phyloP scores from a whole-genome alignment of 2,888 invertebrate genomes.

The Aphidius colemani region DNA sequence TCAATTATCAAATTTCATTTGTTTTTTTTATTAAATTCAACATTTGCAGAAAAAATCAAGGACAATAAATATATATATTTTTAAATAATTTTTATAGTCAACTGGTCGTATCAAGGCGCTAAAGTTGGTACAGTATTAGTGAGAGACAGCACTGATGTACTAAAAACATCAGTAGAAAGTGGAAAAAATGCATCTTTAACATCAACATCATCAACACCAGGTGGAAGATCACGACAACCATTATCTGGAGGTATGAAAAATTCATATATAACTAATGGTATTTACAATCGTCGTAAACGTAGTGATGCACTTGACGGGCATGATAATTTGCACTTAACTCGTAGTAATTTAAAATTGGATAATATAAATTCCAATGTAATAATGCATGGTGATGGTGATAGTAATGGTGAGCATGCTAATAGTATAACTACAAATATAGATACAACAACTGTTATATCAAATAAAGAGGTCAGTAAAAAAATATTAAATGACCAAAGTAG shows the following conservation, averaged over 20 bases:
- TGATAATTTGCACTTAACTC: slow-evolving; percentile 47
- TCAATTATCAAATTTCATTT: background rate
- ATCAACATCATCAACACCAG: slow-evolving; percentile 63
- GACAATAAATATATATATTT: slow-evolving; percentile 27
- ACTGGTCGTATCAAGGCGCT: slow-evolving; percentile 83
- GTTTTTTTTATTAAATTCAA: no score
- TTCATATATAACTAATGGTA: slow-evolving; percentile 22
- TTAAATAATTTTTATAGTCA: slow-evolving; percentile 64
- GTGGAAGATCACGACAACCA: slow-evolving; percentile 59
- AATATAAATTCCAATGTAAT: slow-evolving; percentile 26
- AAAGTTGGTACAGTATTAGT: slow-evolving; percentile 85
- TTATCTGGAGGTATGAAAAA: slow-evolving; percentile 61
- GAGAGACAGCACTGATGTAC: slow-evolving; percentile 72
- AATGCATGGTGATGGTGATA: slow-evolving; percentile 17
- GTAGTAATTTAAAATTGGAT: slow-evolving; percentile 20
- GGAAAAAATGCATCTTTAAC: slow-evolving; percentile 73
- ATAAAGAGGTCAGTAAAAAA: background rate
- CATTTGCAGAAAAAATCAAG: no score
- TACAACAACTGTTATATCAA: background rate
- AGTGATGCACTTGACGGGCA: slow-evolving; percentile 71
- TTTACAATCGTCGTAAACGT: slow-evolving; percentile 68
- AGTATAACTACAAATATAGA: background rate
- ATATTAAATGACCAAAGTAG: no score
- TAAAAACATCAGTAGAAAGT: slow-evolving; percentile 72
- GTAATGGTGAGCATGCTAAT: slow-evolving; percentile 38